A percentile compares a stretch with the other conserved stretches of the same genome.
phyloP scores from a whole-genome alignment of 2,797 vertebrate species.

The Gymnodraco acuticeps region DNA sequence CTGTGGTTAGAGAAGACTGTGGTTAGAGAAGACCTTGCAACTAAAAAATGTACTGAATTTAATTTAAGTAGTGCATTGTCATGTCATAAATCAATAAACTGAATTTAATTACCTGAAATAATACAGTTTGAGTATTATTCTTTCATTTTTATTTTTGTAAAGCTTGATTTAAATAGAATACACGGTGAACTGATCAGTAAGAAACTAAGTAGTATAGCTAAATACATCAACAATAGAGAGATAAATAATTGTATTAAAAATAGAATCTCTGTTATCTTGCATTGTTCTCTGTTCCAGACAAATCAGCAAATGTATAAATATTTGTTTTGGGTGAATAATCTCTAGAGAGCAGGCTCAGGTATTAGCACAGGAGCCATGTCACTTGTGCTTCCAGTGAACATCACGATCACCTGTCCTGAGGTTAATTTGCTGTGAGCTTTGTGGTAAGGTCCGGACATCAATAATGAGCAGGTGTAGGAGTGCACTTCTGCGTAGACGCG shows the following conservation, averaged over 20 bases:
- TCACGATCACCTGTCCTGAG: constrained; percentile 76
- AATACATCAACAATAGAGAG: not conserved
- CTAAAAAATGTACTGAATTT: not conserved
- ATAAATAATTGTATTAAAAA: not conserved
- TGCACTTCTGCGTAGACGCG: constrained; percentile 80
- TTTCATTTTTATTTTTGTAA: constrained; percentile 5
- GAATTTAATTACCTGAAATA: not conserved
- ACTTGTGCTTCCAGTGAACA: constrained; percentile 42
- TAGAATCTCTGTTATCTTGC: not conserved
- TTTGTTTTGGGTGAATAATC: constrained; percentile 34
- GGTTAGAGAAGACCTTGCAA: not conserved
- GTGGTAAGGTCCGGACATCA: constrained; percentile 82
- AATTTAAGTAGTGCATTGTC: not conserved
- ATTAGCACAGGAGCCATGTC: constrained; percentile 34
- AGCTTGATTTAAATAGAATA: not conserved
- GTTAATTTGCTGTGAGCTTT: constrained; percentile 81
- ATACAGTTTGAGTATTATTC: not conserved
- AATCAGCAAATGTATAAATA: constrained; percentile 28
- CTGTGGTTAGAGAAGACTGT: not conserved
- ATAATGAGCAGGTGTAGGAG: constrained; percentile 88
- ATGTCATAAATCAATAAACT: constrained; percentile 19
- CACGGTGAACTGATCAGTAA: too few species aligned
- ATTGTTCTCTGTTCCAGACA: not conserved
- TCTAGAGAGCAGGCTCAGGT: constrained; percentile 31
- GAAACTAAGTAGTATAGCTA: too few species aligned